These are phyloP conservation scores for Anoura caudifer DNA, from an alignment of 2,113 vertebrate genomes.

Conservation along the genomic window DNA sequence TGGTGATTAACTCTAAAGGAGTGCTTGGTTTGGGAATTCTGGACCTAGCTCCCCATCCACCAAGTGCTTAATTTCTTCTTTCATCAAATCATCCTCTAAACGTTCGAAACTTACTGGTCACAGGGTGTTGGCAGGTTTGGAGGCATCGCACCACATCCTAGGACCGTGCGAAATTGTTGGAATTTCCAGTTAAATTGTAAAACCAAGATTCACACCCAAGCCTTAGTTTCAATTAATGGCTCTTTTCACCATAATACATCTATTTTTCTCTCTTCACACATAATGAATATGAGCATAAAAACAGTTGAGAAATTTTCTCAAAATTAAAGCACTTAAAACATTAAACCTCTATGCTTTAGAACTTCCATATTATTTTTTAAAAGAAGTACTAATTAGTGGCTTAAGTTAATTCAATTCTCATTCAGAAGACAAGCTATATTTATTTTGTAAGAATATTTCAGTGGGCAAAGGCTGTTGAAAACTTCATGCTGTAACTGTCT, in stretches of 20 bases:
- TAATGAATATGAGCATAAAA: conserved; percentile 18
- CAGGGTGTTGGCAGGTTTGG: background rate
- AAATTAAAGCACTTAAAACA: conserved; percentile 43
- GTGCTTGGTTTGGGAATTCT: background rate
- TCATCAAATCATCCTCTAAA: background rate
- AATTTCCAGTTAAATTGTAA: background rate
- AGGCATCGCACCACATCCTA: background rate
- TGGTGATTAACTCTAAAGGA: background rate
- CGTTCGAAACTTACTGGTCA: background rate
- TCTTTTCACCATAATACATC: background rate
- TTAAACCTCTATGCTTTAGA: conserved; percentile 43
- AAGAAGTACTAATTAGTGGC: conserved; percentile 76
- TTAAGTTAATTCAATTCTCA: conserved; percentile 77
- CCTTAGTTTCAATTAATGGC: background rate
- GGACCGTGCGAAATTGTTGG: background rate
- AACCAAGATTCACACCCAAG: background rate
- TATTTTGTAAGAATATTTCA: conserved; percentile 78
- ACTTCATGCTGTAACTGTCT: conserved; percentile 68
- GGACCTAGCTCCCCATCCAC: background rate
- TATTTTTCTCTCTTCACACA: background rate
- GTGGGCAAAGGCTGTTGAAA: conserved; percentile 64
- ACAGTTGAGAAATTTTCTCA: conserved; percentile 38
- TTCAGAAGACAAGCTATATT: conserved; percentile 74
- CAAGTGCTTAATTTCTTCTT: background rate
- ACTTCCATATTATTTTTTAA: conserved; percentile 59